A percentile compares a stretch with the other conserved stretches of the same genome.
Conservation (phyloP, 2,888 invertebrate genomes). For the Corbicula japonica region DNA sequence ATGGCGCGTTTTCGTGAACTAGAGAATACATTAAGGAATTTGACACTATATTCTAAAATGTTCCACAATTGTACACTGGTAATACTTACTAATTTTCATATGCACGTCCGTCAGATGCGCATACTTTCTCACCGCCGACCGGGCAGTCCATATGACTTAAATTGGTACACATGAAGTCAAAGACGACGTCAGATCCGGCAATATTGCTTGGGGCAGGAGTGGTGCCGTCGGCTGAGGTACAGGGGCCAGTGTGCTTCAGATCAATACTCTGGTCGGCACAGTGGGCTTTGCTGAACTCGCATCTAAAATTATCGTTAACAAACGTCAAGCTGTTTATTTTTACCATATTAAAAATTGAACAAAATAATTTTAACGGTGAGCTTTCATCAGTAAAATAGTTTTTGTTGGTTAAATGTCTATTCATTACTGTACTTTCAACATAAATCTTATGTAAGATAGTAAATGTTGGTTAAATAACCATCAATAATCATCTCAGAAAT, state of each 20-base stretch:
- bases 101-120: constrained; percentile 28
- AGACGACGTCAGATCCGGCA: constrained; percentile 21
- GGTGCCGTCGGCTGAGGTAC: constrained; percentile 1
- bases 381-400: too few relatives aligned
- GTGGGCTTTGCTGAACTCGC: constrained; percentile 46
- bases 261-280: constrained; percentile 12
- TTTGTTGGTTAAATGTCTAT: too few relatives aligned
- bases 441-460: too few relatives aligned
- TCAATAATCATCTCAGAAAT: too few relatives aligned
- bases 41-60: too few relatives aligned
- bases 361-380: too few relatives aligned
- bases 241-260: constrained; percentile 18
- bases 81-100: constrained; percentile 34
- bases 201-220: constrained; percentile 9
- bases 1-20: too few relatives aligned
- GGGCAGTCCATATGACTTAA: constrained; percentile 37
- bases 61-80: not conserved
- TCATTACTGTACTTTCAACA: too few relatives aligned
- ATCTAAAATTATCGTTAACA: constrained; percentile 25
- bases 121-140: constrained; percentile 7
- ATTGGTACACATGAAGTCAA: constrained; percentile 41
- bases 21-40: too few relatives aligned
- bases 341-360: too few relatives aligned
- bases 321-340: too few relatives aligned
- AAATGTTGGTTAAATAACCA: too few relatives aligned